These are phyloP conservation scores for Heterocephalus glaber DNA, from an alignment of 2,113 vertebrate genomes.

Conservation along the genomic window DNA sequence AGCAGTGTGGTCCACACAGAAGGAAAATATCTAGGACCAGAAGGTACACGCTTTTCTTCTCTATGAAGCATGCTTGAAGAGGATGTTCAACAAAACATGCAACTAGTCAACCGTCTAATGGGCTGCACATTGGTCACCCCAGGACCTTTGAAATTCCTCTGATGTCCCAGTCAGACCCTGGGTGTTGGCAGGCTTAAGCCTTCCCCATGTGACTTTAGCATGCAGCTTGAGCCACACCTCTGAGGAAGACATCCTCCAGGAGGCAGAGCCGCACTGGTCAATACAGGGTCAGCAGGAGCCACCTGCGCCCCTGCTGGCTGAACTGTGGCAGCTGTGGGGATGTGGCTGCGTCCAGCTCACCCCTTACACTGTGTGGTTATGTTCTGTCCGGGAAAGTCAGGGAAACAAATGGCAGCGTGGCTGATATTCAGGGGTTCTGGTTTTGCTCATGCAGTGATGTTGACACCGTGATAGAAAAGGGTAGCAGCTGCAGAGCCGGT, in stretches of 20 bases:
- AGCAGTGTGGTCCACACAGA: not conserved
- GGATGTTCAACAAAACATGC: no score
- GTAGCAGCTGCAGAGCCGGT: no score
- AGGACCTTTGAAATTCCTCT: not conserved
- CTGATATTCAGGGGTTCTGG: not conserved
- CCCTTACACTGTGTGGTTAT: fast-evolving
- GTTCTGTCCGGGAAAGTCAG: no score
- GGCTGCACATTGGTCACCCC: fast-evolving
- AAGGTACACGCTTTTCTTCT: not conserved
- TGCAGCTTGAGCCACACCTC: not conserved
- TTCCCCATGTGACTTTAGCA: not conserved
- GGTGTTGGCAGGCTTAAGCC: not conserved
- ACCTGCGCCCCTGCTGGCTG: fast-evolving
- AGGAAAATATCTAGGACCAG: no score
- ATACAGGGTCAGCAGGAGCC: not conserved
- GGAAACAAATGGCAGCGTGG: not conserved
- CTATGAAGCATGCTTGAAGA: fast-evolving
- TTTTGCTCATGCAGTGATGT: not conserved
- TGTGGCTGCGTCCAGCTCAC: no score
- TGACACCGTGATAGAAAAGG: fast-evolving
- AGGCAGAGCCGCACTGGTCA: not conserved
- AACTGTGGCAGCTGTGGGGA: fast-evolving
- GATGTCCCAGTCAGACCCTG: not conserved
- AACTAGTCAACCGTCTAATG: not conserved
- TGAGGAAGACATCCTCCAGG: not conserved